Percentiles rank a stretch among this genome's conserved stretches.
phyloP scores from a whole-genome alignment of 2,888 invertebrate genomes.

The Catocala nupta region DNA sequence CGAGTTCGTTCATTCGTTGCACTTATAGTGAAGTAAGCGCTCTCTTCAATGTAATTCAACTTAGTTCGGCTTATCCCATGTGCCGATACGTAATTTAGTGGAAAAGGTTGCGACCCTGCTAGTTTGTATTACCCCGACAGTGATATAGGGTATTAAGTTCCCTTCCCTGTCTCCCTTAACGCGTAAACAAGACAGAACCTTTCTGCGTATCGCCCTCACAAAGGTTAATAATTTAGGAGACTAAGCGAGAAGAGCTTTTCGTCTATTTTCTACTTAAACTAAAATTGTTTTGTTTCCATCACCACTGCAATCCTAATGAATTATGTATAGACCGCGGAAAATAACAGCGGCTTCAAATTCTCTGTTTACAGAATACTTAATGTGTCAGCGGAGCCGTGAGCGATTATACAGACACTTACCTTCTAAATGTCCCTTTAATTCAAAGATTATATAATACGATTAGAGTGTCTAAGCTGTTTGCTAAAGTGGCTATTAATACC shows the following conservation, averaged over 20 bases:
- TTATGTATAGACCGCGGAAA: constrained; percentile 59
- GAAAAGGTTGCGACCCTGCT: constrained; percentile 86
- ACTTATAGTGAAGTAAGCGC: constrained; percentile 62
- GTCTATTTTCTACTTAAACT: constrained; percentile 78
- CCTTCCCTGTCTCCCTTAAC: constrained; percentile 84
- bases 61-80: constrained; percentile 82
- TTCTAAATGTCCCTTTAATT: constrained; percentile 1
- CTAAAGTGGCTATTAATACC: no score
- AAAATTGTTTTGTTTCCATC: constrained; percentile 78
- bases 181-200: constrained; percentile 86
- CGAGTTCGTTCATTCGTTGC: constrained; percentile 59
- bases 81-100: constrained; percentile 86
- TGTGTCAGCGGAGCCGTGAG: constrained; percentile 30
- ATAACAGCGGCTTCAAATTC: constrained; percentile 54
- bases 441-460: constrained; percentile 1
- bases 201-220: constrained; percentile 83
- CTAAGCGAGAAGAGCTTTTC: constrained; percentile 76
- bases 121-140: constrained; percentile 85
- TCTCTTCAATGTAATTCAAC: constrained; percentile 77
- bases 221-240: constrained; percentile 85
- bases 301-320: constrained; percentile 66
- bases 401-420: constrained; percentile 27
- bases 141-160: constrained; percentile 87
- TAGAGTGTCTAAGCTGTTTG: neutral
- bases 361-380: constrained; percentile 50